These are phyloP conservation scores for Cacatua alba DNA, from an alignment of 2,113 vertebrate species.

Conservation along the genomic window DNA sequence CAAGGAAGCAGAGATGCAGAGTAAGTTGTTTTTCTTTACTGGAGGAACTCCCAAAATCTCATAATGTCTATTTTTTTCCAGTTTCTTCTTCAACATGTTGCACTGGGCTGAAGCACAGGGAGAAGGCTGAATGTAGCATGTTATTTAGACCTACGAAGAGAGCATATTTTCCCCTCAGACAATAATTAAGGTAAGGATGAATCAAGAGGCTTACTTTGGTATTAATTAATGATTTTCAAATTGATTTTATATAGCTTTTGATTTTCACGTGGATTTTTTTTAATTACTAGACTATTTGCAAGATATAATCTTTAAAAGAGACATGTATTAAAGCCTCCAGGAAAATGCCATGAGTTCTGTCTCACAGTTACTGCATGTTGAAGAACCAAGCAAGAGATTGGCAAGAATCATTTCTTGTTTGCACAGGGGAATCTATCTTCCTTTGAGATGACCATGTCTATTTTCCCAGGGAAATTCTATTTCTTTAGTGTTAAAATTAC, in stretches of 20 bases:
- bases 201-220: background rate
- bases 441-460: too few relatives aligned
- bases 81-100: background rate
- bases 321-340: background rate
- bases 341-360: background rate
- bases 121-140: background rate
- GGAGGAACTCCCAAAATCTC: background rate
- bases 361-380: background rate
- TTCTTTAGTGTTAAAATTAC: background rate
- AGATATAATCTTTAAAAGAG: background rate
- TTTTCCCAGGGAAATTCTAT: background rate
- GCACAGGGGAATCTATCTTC: background rate
- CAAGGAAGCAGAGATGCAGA: background rate
- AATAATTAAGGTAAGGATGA: background rate
- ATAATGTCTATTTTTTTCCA: background rate
- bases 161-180: background rate
- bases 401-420: background rate
- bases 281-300: background rate
- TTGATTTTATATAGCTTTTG: background rate
- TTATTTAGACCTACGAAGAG: background rate
- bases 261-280: background rate
- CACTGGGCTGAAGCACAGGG: background rate
- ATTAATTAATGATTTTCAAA: background rate
- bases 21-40: background rate
- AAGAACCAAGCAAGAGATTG: background rate